These are phyloP conservation scores for Xanthia togata DNA, from an alignment of 2,888 invertebrate species.

Conservation along the genomic window DNA sequence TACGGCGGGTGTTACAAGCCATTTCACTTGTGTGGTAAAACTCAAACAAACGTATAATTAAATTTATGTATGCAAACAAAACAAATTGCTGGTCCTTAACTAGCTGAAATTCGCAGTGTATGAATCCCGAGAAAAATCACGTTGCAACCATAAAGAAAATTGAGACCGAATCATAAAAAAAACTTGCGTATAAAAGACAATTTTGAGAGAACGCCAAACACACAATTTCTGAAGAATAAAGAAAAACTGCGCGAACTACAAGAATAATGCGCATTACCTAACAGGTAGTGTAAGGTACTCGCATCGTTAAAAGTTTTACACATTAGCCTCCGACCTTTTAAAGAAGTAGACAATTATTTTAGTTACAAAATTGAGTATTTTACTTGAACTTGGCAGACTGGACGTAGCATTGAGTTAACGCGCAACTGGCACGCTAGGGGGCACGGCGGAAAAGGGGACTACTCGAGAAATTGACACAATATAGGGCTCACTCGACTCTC, in stretches of 20 bases:
- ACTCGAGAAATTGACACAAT: constrained; percentile 62
- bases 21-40: constrained; percentile 28
- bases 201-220: constrained; percentile 2
- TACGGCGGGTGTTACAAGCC: not conserved
- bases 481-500: constrained; percentile 46
- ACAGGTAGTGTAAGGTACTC: constrained; percentile 1
- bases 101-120: not conserved
- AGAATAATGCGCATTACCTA: constrained; percentile 15
- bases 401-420: constrained; percentile 58
- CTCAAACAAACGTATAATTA: not conserved
- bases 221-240: constrained; percentile 26
- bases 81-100: constrained; percentile 17
- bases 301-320: constrained; percentile 42
- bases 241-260: constrained; percentile 28
- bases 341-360: constrained; percentile 50
- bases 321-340: constrained; percentile 42
- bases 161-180: constrained; percentile 25
- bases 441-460: constrained; percentile 39
- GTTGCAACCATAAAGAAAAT: constrained; percentile 20
- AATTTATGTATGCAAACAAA: not conserved
- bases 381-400: constrained; percentile 63
- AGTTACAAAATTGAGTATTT: constrained; percentile 41
- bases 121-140: not conserved
- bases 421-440: constrained; percentile 56
- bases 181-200: constrained; percentile 16